Evolutionary conservation across 2,888 invertebrate species (phyloP), one percentile per base, ranked within the genome.

Genomic region (Polietes domitor): DNA sequence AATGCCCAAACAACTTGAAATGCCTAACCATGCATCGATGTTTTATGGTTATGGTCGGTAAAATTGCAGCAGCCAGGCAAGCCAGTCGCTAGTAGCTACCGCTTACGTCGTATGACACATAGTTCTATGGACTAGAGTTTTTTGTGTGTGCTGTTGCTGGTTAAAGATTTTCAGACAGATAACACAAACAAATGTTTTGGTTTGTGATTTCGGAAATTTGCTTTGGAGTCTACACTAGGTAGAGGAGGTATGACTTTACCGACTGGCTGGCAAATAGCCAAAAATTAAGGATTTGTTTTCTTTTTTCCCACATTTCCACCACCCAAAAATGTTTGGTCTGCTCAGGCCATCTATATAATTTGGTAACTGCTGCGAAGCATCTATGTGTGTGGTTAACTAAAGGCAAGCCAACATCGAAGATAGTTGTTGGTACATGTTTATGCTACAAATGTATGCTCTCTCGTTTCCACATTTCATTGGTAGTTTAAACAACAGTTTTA

Each of bases 111-210:
- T 26, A 58, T 58, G 58, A 58, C 58, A 58, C 58, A 24, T 58
- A 58, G 53, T 21, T 53, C 0, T 5, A 24, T 58, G 26, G 58
- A 26, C 15, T 15, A 5, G 63, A 10, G 0, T 63, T 63, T 63
- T 63, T 24, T 68, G 15, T 32, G 61, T 77, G 58, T 75, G 72
- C 55, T 12, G 73, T 74, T 72, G 58, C 65, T 80, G 80, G 77
- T 74, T 71, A 55, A 80, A 80, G 83, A 83, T 83, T 83, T 80
- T 77, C 58, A 81, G 84, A 79, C 81, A 81, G 84, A 84, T 81
- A 84, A 81, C 78, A 65, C 84, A 81, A 84, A 81, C 83, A 84
- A 84, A 84, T 84, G 78, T 84, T 84, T 84, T 81, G 84, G 81
- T 81, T 81, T 84, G 76, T 84, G 84, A 84, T 81, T 84, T 81